phyloP scores from a whole-genome alignment of 2,797 vertebrate species.

The Onychomys arenicola region DNA sequence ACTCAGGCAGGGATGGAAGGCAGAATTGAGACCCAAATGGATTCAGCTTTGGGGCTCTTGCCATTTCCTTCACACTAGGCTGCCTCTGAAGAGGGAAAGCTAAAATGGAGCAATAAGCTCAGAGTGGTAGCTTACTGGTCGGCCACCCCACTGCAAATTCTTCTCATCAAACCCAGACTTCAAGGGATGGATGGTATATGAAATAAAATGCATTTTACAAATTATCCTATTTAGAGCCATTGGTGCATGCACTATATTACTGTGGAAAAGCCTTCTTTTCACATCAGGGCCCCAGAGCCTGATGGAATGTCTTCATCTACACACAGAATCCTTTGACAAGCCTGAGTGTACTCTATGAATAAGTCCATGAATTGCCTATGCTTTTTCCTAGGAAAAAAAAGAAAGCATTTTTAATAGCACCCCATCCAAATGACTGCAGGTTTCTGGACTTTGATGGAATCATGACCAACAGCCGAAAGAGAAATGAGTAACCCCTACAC shows the following conservation, averaged over 20 bases:
- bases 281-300: not conserved
- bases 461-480: not conserved
- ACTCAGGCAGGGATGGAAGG: not conserved
- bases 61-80: not conserved
- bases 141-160: not conserved
- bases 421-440: not conserved
- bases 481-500: not conserved
- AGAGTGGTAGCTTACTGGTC: not conserved
- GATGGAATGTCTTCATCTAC: not conserved
- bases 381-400: not conserved
- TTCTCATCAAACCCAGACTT: slow-evolving; percentile 17
- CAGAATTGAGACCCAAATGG: not conserved
- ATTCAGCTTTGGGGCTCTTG: not conserved
- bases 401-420: not conserved
- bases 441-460: not conserved
- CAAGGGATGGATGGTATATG: not conserved
- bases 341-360: not conserved
- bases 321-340: slow-evolving; percentile 3
- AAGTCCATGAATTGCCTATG: not conserved
- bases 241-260: slow-evolving; percentile 12
- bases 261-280: slow-evolving; percentile 49
- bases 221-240: slow-evolving; percentile 22
- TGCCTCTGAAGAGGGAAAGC: slow-evolving; percentile 6
- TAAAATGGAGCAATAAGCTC: not conserved
- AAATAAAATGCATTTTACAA: slow-evolving; percentile 36